phyloP scores from a whole-genome alignment of 1,140 invertebrate species.

The Achatina immaculata region DNA sequence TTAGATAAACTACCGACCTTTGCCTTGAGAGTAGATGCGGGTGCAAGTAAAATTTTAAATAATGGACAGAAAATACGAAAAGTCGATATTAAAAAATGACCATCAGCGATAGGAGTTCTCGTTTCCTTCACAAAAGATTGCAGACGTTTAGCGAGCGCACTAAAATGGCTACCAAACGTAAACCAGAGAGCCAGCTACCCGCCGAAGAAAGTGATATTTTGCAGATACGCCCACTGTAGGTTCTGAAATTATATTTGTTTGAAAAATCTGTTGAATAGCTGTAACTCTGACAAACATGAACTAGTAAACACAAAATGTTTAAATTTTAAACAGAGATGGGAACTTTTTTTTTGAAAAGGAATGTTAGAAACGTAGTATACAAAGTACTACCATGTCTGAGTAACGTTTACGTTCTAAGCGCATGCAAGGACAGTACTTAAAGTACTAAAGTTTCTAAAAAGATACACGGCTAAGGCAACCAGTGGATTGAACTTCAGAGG shows the following conservation, averaged over 20 bases:
- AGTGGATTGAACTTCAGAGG: too few relatives aligned
- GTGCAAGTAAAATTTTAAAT: too few relatives aligned
- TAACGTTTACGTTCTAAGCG: neutral
- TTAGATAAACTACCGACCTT: too few relatives aligned
- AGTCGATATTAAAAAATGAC: too few relatives aligned
- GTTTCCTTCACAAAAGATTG: neutral
- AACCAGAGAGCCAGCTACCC: slow-evolving; percentile 58
- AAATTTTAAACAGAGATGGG: neutral
- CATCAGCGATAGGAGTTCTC: too few relatives aligned
- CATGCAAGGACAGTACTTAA: too few relatives aligned
- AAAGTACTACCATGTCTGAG: neutral
- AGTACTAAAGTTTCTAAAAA: too few relatives aligned
- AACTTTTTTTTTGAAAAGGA: neutral
- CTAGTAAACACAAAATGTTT: neutral
- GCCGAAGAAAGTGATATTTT: slow-evolving; percentile 65
- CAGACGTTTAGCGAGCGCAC: neutral
- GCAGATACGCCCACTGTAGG: slow-evolving; percentile 63
- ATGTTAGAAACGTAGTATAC: neutral
- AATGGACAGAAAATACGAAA: too few relatives aligned
- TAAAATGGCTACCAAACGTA: slow-evolving; percentile 59
- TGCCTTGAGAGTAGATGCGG: too few relatives aligned
- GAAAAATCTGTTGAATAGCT: neutral
- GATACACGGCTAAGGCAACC: too few relatives aligned
- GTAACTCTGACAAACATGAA: neutral
- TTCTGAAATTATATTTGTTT: neutral